A percentile compares a stretch with the other conserved stretches of the same genome.
These are phyloP conservation scores for Tridacna crocea DNA, from an alignment of 2,888 invertebrate genomes.

Conservation along the genomic window DNA sequence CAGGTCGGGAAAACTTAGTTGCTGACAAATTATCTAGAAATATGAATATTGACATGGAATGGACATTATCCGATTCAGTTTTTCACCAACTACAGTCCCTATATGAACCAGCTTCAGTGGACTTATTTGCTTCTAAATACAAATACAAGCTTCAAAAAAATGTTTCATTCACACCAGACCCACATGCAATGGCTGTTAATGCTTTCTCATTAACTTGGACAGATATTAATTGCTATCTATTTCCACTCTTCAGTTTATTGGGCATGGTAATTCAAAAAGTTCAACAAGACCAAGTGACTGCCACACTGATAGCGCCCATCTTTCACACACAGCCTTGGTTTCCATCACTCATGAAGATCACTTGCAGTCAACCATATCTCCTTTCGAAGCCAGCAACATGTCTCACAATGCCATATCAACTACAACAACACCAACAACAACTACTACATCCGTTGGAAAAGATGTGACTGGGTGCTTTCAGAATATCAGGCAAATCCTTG, in stretches of 20 bases:
- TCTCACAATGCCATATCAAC: not conserved
- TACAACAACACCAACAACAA: not conserved
- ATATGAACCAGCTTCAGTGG: constrained; percentile 27
- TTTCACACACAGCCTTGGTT: constrained; percentile 21
- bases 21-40: constrained; percentile 40
- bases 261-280: not conserved
- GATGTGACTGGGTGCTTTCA: constrained; percentile 2
- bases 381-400: not conserved
- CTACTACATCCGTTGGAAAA: constrained; percentile 9
- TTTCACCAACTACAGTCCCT: too few relatives aligned
- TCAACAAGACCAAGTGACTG: not conserved
- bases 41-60: constrained; percentile 41
- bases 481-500: constrained; percentile 24
- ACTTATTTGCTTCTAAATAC: constrained; percentile 48
- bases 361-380: not conserved
- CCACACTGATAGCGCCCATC: constrained; percentile 13
- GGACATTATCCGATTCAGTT: constrained; percentile 16
- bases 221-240: constrained; percentile 19
- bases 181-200: constrained; percentile 11
- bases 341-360: not conserved
- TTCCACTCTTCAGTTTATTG: constrained; percentile 30
- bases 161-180: constrained; percentile 24
- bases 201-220: constrained; percentile 29
- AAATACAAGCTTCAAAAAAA: constrained; percentile 35
- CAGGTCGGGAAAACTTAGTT: constrained; percentile 35